These are phyloP conservation scores for Acrocyrtus sp. DNA, from an alignment of 2,888 invertebrate species.

Conservation along the genomic window DNA sequence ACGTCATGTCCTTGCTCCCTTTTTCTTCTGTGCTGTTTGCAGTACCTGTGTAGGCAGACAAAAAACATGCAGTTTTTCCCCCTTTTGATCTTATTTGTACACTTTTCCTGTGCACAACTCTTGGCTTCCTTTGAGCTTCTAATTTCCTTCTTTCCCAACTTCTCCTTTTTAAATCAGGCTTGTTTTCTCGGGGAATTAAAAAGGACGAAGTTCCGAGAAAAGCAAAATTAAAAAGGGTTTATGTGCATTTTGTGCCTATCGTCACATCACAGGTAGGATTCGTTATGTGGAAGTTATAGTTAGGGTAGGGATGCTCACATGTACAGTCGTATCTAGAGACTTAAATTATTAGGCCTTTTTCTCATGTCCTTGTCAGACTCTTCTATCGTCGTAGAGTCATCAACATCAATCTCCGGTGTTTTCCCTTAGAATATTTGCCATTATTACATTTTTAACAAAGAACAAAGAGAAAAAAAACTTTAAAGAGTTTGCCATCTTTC, in stretches of 20 bases:
- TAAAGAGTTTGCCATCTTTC: too few relatives aligned
- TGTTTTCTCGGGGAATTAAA: too few relatives aligned
- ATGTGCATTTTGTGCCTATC: constrained; percentile 5
- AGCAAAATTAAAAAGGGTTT: neutral
- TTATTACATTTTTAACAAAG: too few relatives aligned
- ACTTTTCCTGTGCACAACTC: neutral
- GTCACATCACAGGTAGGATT: constrained; percentile 1
- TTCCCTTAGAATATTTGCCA: too few relatives aligned
- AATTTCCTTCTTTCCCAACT: constrained; percentile 10
- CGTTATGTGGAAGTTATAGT: neutral
- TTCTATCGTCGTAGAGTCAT: too few relatives aligned
- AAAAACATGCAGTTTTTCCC: too few relatives aligned
- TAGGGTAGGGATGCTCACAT: constrained; percentile 1
- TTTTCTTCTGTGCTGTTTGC: too few relatives aligned
- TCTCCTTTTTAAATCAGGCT: constrained; percentile 4
- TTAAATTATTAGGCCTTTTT: too few relatives aligned
- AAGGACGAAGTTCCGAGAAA: neutral
- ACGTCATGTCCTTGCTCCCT: constrained; percentile 27
- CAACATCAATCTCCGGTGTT: too few relatives aligned
- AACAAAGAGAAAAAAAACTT: too few relatives aligned
- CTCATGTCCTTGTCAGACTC: too few relatives aligned
- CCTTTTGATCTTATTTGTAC: neutral
- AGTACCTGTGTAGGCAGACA: neutral
- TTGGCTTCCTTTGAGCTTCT: constrained; percentile 14
- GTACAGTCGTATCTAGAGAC: constrained; percentile 2